Percentiles rank a stretch among this genome's conserved stretches.
Evolutionary conservation across 2,113 vertebrate genomes (phyloP).

Genomic region (Pluvianellus socialis): DNA sequence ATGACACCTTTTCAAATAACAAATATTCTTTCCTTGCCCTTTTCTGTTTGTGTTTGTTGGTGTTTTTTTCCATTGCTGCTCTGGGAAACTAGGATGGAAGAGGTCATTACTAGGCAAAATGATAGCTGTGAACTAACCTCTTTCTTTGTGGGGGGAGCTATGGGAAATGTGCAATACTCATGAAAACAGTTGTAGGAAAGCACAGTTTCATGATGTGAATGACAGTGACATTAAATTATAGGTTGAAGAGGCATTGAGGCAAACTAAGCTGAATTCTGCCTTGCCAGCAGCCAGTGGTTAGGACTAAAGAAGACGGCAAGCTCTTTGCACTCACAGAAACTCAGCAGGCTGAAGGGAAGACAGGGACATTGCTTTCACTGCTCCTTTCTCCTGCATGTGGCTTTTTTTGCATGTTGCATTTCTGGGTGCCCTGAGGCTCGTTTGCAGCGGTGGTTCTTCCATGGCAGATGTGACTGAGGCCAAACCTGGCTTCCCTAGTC

Average conservation of each 20-base stretch:
- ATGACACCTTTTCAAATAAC: neutral
- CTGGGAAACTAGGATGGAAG: neutral
- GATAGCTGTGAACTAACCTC: neutral
- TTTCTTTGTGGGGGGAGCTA: neutral
- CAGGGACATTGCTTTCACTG: neutral
- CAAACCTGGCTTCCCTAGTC: neutral
- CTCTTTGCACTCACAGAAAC: neutral
- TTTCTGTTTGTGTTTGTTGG: neutral
- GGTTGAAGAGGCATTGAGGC: neutral
- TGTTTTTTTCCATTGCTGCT: neutral
- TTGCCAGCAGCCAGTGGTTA: neutral
- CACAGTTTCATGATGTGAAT: neutral
- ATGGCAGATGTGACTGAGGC: neutral
- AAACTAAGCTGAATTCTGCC: neutral
- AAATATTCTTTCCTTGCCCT: neutral
- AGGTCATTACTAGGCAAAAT: neutral
- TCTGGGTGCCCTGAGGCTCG: neutral
- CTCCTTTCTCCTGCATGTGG: neutral
- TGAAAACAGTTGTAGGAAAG: neutral
- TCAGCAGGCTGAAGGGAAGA: neutral
- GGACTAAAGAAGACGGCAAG: neutral
- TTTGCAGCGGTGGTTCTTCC: neutral
- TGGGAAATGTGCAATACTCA: constrained; percentile 14
- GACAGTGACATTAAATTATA: neutral
- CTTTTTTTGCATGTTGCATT: neutral